Percentiles rank a stretch among this genome's conserved stretches.
phyloP scores from a whole-genome alignment of 2,888 invertebrate genomes.

The Opisthograptis luteolata region DNA sequence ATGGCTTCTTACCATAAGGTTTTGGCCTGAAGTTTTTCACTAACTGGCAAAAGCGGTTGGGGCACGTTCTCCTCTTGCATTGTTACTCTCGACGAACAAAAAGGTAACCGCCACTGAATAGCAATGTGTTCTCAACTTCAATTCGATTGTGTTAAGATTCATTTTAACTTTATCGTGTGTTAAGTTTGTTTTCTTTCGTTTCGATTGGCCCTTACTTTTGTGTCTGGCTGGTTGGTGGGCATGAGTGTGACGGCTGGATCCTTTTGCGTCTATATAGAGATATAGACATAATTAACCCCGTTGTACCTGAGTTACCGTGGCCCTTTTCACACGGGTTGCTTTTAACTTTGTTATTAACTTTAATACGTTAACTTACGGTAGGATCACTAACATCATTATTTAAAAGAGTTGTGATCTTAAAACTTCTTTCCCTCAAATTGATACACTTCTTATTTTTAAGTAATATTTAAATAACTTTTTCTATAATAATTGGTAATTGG shows the following conservation, averaged over 20 bases:
- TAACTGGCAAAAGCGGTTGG: conserved; percentile 76
- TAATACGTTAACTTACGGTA: too few species aligned
- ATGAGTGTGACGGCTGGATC: conserved; percentile 79
- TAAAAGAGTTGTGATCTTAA: too few species aligned
- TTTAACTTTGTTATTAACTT: conserved; percentile 19
- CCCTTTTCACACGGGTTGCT: conserved; percentile 56
- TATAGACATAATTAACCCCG: conserved; percentile 76
- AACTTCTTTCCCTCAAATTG: too few species aligned
- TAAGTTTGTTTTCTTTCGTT: conserved; percentile 59
- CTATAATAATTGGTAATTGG: too few species aligned
- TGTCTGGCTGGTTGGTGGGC: conserved; percentile 71
- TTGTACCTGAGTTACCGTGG: conserved; percentile 73
- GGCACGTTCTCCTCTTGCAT: conserved; percentile 79
- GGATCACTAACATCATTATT: too few species aligned
- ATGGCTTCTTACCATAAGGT: conserved; percentile 36
- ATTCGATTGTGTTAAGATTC: conserved; percentile 56
- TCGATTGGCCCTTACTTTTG: conserved; percentile 70
- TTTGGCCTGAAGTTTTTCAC: conserved; percentile 61
- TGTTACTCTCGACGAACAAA: conserved; percentile 54
- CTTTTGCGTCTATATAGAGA: conserved; percentile 69
- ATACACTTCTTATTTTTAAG: too few species aligned
- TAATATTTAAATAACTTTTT: too few species aligned
- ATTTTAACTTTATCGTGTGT: conserved; percentile 51
- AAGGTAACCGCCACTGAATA: conserved; percentile 49
- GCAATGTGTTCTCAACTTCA: conserved; percentile 59